A percentile compares a stretch with the other conserved stretches of the same genome.
Evolutionary conservation across 1,140 invertebrate species (phyloP).

Genomic region (Drosophila grimshawi): DNA sequence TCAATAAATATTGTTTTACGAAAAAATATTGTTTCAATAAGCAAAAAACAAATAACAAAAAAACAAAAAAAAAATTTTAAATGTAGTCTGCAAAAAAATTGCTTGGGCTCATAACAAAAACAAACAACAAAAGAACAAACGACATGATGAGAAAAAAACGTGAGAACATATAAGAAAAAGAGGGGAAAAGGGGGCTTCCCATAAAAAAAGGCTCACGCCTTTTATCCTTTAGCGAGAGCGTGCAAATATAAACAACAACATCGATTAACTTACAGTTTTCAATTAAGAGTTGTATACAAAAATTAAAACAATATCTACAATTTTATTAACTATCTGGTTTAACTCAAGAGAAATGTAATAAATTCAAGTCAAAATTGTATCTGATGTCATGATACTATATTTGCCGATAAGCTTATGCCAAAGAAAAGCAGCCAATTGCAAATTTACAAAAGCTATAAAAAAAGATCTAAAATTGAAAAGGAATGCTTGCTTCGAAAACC

Average conservation of each 20-base stretch:
- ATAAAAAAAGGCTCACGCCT: background rate
- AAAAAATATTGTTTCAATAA: constrained; percentile 82
- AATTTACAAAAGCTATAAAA: too few relatives aligned
- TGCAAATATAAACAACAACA: constrained; percentile 17
- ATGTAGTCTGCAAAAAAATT: constrained; percentile 56
- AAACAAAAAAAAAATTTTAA: constrained; percentile 41
- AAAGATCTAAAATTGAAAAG: constrained; percentile 46
- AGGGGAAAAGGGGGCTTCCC: background rate
- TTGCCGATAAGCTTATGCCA: too few relatives aligned
- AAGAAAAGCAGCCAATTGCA: too few relatives aligned
- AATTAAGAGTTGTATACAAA: background rate
- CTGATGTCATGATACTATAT: too few relatives aligned
- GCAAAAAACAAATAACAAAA: constrained; percentile 59
- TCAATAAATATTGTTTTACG: constrained; percentile 76
- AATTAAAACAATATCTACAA: background rate
- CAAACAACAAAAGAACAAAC: constrained; percentile 42
- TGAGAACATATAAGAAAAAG: constrained; percentile 36
- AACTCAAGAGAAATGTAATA: too few relatives aligned
- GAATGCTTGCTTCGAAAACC: constrained; percentile 34
- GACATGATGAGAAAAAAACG: constrained; percentile 31
- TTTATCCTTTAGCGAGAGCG: background rate
- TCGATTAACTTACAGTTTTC: background rate
- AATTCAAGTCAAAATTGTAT: too few relatives aligned
- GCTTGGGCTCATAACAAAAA: constrained; percentile 45
- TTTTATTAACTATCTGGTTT: constrained; percentile 36